A percentile compares a stretch with the other conserved stretches of the same genome.
These are phyloP conservation scores for Hafferia zeledoni DNA, from an alignment of 2,797 vertebrate genomes.

Conservation along the genomic window DNA sequence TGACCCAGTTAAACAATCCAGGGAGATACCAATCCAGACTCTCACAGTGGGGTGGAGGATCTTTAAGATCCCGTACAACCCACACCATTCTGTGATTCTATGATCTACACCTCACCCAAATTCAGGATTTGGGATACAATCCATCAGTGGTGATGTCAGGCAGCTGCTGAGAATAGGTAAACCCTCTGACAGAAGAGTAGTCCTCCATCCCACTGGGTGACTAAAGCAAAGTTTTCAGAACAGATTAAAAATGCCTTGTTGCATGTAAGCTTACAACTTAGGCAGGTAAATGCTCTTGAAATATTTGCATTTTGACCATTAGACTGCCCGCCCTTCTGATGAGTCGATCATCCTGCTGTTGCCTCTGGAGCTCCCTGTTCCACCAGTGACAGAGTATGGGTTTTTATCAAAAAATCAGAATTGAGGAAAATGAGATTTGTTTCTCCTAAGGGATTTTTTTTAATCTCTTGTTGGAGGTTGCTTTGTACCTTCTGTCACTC, in stretches of 20 bases:
- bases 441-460: not conserved
- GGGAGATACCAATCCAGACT: too few relatives aligned
- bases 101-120: not conserved
- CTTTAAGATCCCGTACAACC: not conserved
- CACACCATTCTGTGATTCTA: not conserved
- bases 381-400: not conserved
- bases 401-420: not conserved
- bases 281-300: not conserved
- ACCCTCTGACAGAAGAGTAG: not conserved
- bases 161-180: not conserved
- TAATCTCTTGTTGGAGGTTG: not conserved
- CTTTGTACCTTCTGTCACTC: not conserved
- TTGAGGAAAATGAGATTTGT: not conserved
- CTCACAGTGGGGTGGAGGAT: not conserved
- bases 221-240: not conserved
- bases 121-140: not conserved
- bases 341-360: not conserved
- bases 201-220: not conserved
- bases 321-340: accelerated
- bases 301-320: not conserved
- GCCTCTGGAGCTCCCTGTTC: not conserved
- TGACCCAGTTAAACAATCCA: too few relatives aligned
- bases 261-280: not conserved
- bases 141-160: not conserved
- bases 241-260: not conserved